These are phyloP conservation scores for Ctenosaura bakeri DNA, from an alignment of 2,797 vertebrate genomes.

Conservation along the genomic window DNA sequence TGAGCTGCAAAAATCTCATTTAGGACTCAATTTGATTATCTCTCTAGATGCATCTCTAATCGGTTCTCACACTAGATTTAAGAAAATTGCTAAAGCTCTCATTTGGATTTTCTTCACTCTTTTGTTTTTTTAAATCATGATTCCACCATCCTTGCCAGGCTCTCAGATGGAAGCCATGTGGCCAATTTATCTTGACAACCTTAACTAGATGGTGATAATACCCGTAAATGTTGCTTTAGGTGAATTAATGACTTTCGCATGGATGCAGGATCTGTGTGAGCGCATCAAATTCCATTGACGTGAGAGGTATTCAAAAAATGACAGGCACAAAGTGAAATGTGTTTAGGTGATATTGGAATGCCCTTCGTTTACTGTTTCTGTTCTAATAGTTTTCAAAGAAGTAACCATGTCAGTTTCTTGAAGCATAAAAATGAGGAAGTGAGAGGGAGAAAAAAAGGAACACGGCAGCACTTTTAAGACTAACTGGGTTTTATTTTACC, in stretches of 20 bases:
- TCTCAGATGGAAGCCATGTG: conserved; percentile 38
- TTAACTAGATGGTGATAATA: conserved; percentile 52
- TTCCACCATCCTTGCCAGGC: not conserved
- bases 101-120: not conserved
- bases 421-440: too few relatives aligned
- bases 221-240: conserved; percentile 56
- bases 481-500: too few relatives aligned
- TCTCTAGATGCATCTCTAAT: conserved; percentile 40
- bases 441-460: too few relatives aligned
- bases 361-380: not conserved
- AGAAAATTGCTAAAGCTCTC: not conserved
- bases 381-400: too few relatives aligned
- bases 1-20: conserved; percentile 52
- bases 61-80: conserved; percentile 48
- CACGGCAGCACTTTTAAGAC: too few relatives aligned
- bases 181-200: conserved; percentile 70
- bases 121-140: conserved; percentile 13
- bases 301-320: conserved; percentile 34
- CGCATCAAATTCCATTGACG: conserved; percentile 66
- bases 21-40: conserved; percentile 44
- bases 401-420: too few relatives aligned
- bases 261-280: conserved; percentile 50
- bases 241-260: conserved; percentile 69
- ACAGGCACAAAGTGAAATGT: not conserved
- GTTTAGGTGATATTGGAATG: conserved; percentile 31